phyloP scores from a whole-genome alignment of 1,140 invertebrate species.

The Drosophila ogumai region DNA sequence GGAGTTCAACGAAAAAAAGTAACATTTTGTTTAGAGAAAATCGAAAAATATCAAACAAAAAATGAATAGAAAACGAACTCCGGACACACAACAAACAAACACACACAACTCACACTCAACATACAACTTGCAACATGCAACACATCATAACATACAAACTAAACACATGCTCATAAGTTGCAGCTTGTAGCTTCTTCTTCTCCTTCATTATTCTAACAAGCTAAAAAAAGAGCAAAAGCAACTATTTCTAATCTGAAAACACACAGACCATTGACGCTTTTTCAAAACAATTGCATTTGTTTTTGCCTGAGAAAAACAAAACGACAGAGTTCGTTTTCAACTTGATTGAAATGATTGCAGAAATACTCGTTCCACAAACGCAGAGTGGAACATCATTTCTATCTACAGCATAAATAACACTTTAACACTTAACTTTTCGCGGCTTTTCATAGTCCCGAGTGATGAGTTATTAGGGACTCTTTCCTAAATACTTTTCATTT shows the following conservation, averaged over 20 bases:
- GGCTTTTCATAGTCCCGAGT: slow-evolving; percentile 23
- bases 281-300: slow-evolving; percentile 82
- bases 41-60: slow-evolving; percentile 64
- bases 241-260: slow-evolving; percentile 48
- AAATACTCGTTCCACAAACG: slow-evolving; percentile 70
- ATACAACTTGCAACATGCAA: slow-evolving; percentile 13
- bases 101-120: slow-evolving; percentile 48
- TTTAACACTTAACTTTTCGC: slow-evolving; percentile 59
- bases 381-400: slow-evolving; percentile 68
- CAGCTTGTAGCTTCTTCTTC: slow-evolving; percentile 75
- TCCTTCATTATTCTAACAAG: slow-evolving; percentile 69
- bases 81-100: slow-evolving; percentile 35
- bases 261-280: slow-evolving; percentile 67
- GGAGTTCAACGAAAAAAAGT: slow-evolving; percentile 80
- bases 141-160: slow-evolving; percentile 32
- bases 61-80: slow-evolving; percentile 62
- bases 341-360: slow-evolving; percentile 52
- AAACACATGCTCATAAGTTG: slow-evolving; percentile 53
- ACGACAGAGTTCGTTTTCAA: slow-evolving; percentile 52
- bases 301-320: slow-evolving; percentile 63
- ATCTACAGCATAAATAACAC: slow-evolving; percentile 38
- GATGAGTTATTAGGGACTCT: slow-evolving; percentile 23
- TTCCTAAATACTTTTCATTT: slow-evolving; percentile 52
- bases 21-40: slow-evolving; percentile 78
- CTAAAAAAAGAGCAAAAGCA: slow-evolving; percentile 43